A percentile compares a stretch with the other conserved stretches of the same genome.
Evolutionary conservation across 2,888 invertebrate species (phyloP).

Genomic region (Zaprionus bogoriensis): DNA sequence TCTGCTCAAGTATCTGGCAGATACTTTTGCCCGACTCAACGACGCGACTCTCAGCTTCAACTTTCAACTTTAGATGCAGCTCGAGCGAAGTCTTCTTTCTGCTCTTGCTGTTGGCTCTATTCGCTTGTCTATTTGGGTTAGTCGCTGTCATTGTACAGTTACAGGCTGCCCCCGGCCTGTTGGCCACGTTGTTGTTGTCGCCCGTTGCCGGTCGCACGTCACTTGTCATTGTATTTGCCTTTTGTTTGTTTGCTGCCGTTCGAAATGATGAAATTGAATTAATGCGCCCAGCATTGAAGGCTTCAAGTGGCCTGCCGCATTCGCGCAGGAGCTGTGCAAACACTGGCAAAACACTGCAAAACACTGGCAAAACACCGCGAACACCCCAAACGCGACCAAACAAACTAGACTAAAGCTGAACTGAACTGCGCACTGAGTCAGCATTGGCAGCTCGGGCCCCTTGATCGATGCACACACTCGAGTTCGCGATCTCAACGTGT

Average conservation of each 20-base stretch:
- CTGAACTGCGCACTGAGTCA: neutral
- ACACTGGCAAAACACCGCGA: neutral
- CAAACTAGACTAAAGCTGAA: neutral
- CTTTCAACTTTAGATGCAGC: slow-evolving; percentile 69
- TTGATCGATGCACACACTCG: neutral
- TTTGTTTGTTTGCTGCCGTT: slow-evolving; percentile 59
- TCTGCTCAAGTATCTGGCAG: slow-evolving; percentile 55
- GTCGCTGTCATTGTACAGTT: slow-evolving; percentile 58
- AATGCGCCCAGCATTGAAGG: slow-evolving; percentile 54
- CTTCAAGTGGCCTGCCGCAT: slow-evolving; percentile 46
- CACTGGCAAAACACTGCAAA: slow-evolving; percentile 24
- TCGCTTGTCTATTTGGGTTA: slow-evolving; percentile 62
- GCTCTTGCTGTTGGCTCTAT: slow-evolving; percentile 43
- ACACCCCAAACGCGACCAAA: slow-evolving; percentile 4
- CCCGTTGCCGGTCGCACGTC: slow-evolving; percentile 53
- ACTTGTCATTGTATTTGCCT: slow-evolving; percentile 62
- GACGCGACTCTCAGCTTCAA: slow-evolving; percentile 61
- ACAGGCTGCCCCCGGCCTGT: slow-evolving; percentile 31
- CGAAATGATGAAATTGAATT: slow-evolving; percentile 58
- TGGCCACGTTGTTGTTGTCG: slow-evolving; percentile 4
- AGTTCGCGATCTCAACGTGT: neutral
- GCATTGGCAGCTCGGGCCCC: slow-evolving; percentile 11
- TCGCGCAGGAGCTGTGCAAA: slow-evolving; percentile 55
- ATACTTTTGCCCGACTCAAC: slow-evolving; percentile 46
- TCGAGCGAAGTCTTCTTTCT: slow-evolving; percentile 7